Evolutionary conservation across 2,113 vertebrate species (phyloP).

Genomic region (Barnardius zonarius): DNA sequence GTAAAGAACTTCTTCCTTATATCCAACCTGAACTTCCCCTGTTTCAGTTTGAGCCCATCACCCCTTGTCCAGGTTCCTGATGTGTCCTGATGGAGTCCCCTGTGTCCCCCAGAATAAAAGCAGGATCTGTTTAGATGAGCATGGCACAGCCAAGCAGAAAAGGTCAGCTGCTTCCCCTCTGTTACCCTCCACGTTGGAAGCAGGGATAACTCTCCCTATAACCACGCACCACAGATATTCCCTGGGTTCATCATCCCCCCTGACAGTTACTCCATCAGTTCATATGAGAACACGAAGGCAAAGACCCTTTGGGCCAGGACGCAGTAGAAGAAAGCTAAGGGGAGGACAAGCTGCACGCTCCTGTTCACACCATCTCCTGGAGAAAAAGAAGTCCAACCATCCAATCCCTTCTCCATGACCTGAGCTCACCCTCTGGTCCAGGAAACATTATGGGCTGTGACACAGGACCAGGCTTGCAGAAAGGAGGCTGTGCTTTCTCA

Average conservation of each 20-base stretch:
- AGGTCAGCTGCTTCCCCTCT: neutral
- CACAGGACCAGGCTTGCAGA: neutral
- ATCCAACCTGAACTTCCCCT: neutral
- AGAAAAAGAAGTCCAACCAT: neutral
- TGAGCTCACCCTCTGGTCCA: neutral
- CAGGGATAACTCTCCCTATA: neutral
- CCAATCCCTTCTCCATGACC: neutral
- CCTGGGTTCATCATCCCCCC: neutral
- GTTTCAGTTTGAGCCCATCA: neutral
- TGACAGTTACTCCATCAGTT: neutral
- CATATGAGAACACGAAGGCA: neutral
- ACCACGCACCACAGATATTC: neutral
- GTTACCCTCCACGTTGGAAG: neutral
- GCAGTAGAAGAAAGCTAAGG: neutral
- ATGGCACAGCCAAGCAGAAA: neutral
- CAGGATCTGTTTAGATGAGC: neutral
- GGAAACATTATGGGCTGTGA: neutral
- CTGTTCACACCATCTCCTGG: accelerated
- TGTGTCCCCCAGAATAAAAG: neutral
- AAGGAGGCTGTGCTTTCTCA: neutral
- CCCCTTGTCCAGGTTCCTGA: neutral
- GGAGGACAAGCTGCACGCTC: accelerated
- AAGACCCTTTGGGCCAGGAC: neutral
- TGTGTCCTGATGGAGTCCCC: neutral
- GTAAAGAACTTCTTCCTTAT: neutral